Base-by-base conservation (phyloP, 2,113 vertebrate genomes). In the Ceratotherium simum region DNA sequence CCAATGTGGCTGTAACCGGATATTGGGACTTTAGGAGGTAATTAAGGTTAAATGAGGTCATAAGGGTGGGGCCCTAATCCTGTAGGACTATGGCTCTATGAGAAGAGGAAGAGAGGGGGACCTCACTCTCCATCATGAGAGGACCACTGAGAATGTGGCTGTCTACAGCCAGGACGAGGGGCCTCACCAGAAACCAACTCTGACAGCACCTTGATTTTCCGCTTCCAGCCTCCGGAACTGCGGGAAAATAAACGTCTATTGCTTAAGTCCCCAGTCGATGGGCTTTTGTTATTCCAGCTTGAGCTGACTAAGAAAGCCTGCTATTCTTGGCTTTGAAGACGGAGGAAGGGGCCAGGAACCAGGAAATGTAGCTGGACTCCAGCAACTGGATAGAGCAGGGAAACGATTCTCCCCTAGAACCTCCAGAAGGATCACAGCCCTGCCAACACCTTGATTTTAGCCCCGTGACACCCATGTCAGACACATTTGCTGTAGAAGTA, bases 401-500 rank as follows among this genome's bases (percentile, higher is more conserved):
- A 48, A 20, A 29, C 14, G 29, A 13, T 31, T 36, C 31, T 31
- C 8, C n/a, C 29, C 3, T 0, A 78, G n/a, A 81, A 29, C 33
- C 76, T 60, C 11, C 29, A 1, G 58, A 20, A 29, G 29, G 23
- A 36, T 9, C 31, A 2, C 13, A 31, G 25, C 17, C 58, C 78
- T 25, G 20, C 46, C 2, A 2, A 46, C 1, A 2, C 23, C 56
- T 84, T 2, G 14, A 69, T 10, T 51, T 6, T 16, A 31, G 29
- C 51, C 80, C 54, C 6, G 0, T 0, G 46, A 54, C 56, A 42
- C 8, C 2, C 73, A 4, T 0, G 25, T 17, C 86, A 29, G 33
- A 46, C 4, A 1, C 4, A 3, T 8, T 0, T 1, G 7, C 73
- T 85, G 1, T 1, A 17, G 23, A 64, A 48, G 31, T 0, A 0